Percentiles rank a stretch among this genome's conserved stretches.
Evolutionary conservation across 2,113 vertebrate genomes (phyloP).

Genomic region (Macroglossus sobrinus): DNA sequence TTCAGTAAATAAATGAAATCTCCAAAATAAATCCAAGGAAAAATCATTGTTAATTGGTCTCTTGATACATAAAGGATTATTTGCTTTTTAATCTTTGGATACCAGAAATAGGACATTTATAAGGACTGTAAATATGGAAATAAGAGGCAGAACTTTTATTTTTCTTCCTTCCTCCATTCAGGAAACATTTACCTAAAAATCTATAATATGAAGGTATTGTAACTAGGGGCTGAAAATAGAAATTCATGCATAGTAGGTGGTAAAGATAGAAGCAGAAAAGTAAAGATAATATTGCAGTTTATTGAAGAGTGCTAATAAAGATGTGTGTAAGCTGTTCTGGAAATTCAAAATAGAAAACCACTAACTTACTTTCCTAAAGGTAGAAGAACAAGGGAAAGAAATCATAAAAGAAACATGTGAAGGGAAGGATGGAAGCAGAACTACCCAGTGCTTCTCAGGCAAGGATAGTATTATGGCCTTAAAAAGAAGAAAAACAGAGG

Average conservation of each 20-base stretch:
- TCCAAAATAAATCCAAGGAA: slow-evolving; percentile 33
- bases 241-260: background rate
- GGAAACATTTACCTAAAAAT: background rate
- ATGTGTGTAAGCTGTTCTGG: background rate
- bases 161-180: background rate
- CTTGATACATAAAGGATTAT: background rate
- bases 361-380: background rate
- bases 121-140: background rate
- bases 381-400: background rate
- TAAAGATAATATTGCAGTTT: background rate
- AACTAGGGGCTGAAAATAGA: background rate
- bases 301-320: background rate
- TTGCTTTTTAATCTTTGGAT: background rate
- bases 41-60: background rate
- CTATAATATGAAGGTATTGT: background rate
- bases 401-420: background rate
- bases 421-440: background rate
- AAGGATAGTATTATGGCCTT: background rate
- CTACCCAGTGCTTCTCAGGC: background rate
- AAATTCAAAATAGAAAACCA: background rate
- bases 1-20: slow-evolving; percentile 44
- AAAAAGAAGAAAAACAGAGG: background rate
- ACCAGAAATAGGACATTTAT: background rate
- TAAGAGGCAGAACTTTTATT: background rate
- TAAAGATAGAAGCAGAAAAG: background rate